phyloP scores from a whole-genome alignment of 2,888 invertebrate genomes.

The Eupithecia tripunctaria region DNA sequence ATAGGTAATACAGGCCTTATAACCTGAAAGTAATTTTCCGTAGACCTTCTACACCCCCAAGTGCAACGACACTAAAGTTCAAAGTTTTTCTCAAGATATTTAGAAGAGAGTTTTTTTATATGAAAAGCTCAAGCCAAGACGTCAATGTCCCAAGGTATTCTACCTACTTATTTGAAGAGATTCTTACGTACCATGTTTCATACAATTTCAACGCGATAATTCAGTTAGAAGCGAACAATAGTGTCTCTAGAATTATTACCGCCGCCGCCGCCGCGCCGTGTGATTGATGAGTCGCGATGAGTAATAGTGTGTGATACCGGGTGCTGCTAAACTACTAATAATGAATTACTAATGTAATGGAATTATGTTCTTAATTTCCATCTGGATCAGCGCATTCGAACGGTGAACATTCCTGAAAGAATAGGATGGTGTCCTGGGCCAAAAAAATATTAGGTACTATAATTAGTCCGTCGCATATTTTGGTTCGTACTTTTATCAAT shows the following conservation, averaged over 20 bases:
- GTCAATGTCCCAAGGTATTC: not conserved
- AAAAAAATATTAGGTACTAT: too few species aligned
- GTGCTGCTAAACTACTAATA: constrained; percentile 52
- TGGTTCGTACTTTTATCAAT: too few species aligned
- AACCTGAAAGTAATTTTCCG: not conserved
- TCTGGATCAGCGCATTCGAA: not conserved
- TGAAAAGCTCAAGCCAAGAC: not conserved
- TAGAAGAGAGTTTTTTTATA: not conserved
- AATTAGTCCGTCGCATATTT: too few species aligned
- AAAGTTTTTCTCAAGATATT: not conserved
- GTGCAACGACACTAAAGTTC: not conserved
- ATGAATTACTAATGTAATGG: constrained; percentile 40
- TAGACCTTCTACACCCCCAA: not conserved
- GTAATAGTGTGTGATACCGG: constrained; percentile 74
- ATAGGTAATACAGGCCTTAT: too few species aligned
- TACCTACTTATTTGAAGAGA: not conserved
- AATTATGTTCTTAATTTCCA: constrained; percentile 24
- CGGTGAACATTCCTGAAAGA: not conserved
- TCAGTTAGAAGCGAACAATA: constrained; percentile 70
- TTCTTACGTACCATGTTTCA: not conserved
- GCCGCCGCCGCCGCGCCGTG: constrained; percentile 56
- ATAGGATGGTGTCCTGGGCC: too few species aligned
- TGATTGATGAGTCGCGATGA: constrained; percentile 79
- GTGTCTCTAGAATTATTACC: constrained; percentile 76
- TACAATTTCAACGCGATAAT: constrained; percentile 41